Conservation (phyloP, 2,113 vertebrate species). For the Microtus pennsylvanicus region DNA sequence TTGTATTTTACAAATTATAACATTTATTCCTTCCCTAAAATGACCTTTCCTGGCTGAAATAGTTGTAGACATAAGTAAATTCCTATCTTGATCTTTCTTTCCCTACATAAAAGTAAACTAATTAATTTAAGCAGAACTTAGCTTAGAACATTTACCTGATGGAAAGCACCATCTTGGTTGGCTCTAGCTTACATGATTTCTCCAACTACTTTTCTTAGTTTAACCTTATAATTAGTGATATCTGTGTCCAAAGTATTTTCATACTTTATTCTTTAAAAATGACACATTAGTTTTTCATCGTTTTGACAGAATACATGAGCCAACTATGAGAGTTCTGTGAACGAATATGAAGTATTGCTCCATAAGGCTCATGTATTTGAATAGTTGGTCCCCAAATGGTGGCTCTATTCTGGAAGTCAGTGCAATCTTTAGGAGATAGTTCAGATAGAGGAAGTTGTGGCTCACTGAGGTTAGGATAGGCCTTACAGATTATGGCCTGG, state of each 20-base stretch:
- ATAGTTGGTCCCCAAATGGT: neutral
- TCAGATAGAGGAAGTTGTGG: neutral
- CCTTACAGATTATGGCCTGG: neutral
- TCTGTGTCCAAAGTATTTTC: slow-evolving; percentile 2
- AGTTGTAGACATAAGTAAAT: neutral
- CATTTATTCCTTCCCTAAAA: neutral
- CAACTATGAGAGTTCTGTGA: neutral
- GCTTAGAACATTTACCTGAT: neutral
- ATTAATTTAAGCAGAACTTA: slow-evolving; percentile 29
- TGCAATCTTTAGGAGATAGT: neutral
- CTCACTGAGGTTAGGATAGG: neutral
- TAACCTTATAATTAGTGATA: slow-evolving; percentile 7
- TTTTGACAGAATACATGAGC: neutral
- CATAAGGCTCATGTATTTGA: neutral
- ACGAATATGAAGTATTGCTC: neutral
- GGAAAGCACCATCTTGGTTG: neutral
- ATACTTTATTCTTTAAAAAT: neutral
- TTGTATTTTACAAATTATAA: neutral
- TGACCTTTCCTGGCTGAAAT: neutral
- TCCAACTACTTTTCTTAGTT: neutral
- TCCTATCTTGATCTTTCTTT: neutral
- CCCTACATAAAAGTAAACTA: neutral
- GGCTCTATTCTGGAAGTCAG: neutral
- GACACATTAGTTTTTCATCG: neutral
- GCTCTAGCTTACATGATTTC: slow-evolving; percentile 33